Conservation (phyloP, 2,888 invertebrate species). For the Athalia circularis region DNA sequence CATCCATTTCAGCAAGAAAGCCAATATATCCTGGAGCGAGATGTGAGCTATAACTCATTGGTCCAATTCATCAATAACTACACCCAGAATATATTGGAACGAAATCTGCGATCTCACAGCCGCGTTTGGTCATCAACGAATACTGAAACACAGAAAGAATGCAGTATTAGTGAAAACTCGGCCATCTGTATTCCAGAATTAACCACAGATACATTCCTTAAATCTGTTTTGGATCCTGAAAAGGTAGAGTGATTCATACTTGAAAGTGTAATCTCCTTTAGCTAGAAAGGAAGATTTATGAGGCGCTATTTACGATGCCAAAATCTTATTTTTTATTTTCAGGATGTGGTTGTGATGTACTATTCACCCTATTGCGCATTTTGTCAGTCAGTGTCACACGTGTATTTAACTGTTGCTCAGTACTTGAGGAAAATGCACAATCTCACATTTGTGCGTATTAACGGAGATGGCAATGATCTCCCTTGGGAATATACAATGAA, state of each 20-base stretch:
- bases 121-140: slow-evolving; percentile 45
- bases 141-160: slow-evolving; percentile 54
- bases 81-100: slow-evolving; percentile 71
- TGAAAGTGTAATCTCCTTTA: not conserved
- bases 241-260: slow-evolving; percentile 74
- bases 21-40: slow-evolving; percentile 79
- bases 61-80: slow-evolving; percentile 75
- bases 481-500: slow-evolving; percentile 91
- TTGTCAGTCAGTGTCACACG: slow-evolving; percentile 82
- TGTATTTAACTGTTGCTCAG: slow-evolving; percentile 81
- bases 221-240: slow-evolving; percentile 78
- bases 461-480: slow-evolving; percentile 89
- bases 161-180: slow-evolving; percentile 50
- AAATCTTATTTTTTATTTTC: slow-evolving; percentile 60
- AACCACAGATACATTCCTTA: slow-evolving; percentile 80
- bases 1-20: slow-evolving; percentile 79
- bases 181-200: slow-evolving; percentile 80
- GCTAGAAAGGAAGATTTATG: not conserved
- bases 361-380: slow-evolving; percentile 88
- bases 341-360: slow-evolving; percentile 87
- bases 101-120: slow-evolving; percentile 69
- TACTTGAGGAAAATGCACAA: slow-evolving; percentile 76
- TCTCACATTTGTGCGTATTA: slow-evolving; percentile 82
- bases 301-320: slow-evolving; percentile 16
- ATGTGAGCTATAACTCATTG: slow-evolving; percentile 70